phyloP scores from a whole-genome alignment of 1,140 invertebrate species.

The Lucilia cuprina region DNA sequence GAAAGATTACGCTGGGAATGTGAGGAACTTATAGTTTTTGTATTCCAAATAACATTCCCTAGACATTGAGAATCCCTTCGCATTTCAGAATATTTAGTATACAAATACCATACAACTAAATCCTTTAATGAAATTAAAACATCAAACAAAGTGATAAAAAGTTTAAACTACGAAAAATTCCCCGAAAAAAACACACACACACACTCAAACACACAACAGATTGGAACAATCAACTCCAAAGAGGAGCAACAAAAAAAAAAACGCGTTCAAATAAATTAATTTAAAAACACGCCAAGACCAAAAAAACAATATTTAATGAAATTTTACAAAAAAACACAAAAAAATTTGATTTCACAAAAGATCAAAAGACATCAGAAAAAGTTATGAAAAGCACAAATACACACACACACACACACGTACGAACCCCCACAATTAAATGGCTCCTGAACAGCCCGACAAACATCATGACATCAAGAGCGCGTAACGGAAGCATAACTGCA shows the following conservation, averaged over 20 bases:
- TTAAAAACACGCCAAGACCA: constrained; percentile 23
- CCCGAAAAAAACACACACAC: not conserved
- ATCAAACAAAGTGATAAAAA: constrained; percentile 26
- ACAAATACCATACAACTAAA: not conserved
- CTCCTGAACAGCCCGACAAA: not conserved
- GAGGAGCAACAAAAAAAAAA: not conserved
- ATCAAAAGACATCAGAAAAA: constrained; percentile 29
- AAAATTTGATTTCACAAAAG: constrained; percentile 37
- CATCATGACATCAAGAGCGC: not conserved
- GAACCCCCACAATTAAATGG: not conserved
- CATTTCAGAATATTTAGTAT: not conserved
- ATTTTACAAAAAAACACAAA: constrained; percentile 35
- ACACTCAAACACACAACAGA: not conserved
- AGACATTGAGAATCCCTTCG: no score
- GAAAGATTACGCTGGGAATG: no score
- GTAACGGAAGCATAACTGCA: constrained; percentile 18
- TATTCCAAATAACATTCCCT: no score
- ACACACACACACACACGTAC: not conserved
- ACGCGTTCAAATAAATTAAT: constrained; percentile 28
- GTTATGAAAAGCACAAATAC: constrained; percentile 19
- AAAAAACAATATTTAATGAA: constrained; percentile 26
- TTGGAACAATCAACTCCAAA: constrained; percentile 2
- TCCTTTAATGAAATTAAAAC: constrained; percentile 35
- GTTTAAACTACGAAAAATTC: not conserved
- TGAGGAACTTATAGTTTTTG: no score